Evolutionary conservation across 2,888 invertebrate species (phyloP).

Genomic region (Onthophagus sagittarius): DNA sequence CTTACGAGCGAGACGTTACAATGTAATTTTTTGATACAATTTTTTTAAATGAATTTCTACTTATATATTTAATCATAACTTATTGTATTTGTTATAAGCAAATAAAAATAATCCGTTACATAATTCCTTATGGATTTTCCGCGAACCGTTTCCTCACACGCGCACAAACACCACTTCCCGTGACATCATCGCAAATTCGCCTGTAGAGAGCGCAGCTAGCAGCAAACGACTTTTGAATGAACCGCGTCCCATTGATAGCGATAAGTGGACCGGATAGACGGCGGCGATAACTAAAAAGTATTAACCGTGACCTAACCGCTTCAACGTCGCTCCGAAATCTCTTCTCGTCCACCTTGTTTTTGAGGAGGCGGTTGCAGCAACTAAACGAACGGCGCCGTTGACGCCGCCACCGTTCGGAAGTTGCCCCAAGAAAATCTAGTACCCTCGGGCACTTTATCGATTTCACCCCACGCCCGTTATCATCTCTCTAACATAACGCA

Average conservation of each 20-base stretch:
- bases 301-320: constrained; percentile 25
- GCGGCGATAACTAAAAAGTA: constrained; percentile 14
- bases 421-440: not conserved
- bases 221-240: constrained; percentile 16
- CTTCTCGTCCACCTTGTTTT: not conserved
- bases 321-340: not conserved
- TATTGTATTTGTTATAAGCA: no score
- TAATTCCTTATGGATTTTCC: no score
- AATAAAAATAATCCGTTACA: no score
- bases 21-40: no score
- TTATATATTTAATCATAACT: no score
- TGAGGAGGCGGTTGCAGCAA: not conserved
- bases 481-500: not conserved
- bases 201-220: no score
- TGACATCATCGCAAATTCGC: not conserved
- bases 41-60: no score
- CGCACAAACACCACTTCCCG: not conserved
- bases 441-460: constrained; percentile 35
- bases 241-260: constrained; percentile 24
- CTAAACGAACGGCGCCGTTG: not conserved
- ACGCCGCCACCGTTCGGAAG: constrained; percentile 17
- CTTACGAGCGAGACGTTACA: no score
- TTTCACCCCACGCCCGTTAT: constrained; percentile 34
- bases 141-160: no score
- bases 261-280: constrained; percentile 19